Conservation (phyloP, 2,797 vertebrate species). For the Hydrocynus forskahlii region DNA sequence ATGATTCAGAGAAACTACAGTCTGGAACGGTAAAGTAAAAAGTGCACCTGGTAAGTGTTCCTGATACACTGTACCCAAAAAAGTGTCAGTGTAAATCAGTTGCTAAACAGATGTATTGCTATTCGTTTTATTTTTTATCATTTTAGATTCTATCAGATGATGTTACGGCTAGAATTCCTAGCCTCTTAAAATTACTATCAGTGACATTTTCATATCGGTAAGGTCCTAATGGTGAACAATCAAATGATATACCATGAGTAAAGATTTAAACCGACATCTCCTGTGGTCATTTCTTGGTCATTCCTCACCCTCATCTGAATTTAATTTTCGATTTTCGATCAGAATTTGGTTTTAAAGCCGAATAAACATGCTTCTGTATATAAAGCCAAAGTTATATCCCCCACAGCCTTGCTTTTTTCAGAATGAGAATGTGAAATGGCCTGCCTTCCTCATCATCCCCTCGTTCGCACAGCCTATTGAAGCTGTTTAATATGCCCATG, state of each 20-base stretch:
- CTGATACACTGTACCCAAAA: too few relatives aligned
- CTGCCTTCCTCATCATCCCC: slow-evolving; percentile 4
- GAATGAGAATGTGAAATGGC: background rate
- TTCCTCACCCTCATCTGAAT: background rate
- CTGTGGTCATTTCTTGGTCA: background rate
- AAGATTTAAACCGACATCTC: background rate
- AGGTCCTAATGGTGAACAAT: too few relatives aligned
- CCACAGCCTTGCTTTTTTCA: background rate
- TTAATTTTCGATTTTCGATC: background rate
- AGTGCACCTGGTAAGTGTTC: too few relatives aligned
- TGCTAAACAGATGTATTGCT: too few relatives aligned
- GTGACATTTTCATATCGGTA: background rate
- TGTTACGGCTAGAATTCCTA: background rate
- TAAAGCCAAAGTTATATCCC: background rate
- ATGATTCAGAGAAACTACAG: too few relatives aligned
- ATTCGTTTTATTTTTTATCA: too few relatives aligned
- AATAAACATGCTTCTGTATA: background rate
- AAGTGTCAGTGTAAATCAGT: too few relatives aligned
- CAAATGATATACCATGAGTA: background rate
- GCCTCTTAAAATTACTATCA: background rate
- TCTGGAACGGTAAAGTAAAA: too few relatives aligned
- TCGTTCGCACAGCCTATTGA: slow-evolving; percentile 16
- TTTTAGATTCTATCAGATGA: too few relatives aligned
- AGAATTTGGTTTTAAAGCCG: background rate
- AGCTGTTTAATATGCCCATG: slow-evolving; percentile 32